A percentile compares a stretch with the other conserved stretches of the same genome.
Conservation (phyloP, 2,888 invertebrate species). For the Acanthopleura granulata region DNA sequence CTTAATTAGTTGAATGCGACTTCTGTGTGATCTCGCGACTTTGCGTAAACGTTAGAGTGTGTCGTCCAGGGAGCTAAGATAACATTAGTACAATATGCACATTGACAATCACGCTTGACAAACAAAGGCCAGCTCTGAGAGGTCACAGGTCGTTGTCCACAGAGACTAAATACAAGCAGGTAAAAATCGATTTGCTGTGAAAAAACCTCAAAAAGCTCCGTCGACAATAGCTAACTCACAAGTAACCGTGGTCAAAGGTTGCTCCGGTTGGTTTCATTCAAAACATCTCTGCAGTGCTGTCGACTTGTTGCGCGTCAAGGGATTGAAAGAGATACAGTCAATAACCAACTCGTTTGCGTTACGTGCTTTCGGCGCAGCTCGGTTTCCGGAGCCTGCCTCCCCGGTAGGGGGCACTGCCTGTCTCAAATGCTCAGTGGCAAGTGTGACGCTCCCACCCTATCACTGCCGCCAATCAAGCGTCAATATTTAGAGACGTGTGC, state of each 20-base stretch:
- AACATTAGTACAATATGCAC: not conserved
- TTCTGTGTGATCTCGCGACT: too few species aligned
- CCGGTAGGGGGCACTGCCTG: not conserved
- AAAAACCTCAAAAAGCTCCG: not conserved
- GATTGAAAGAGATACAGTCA: not conserved
- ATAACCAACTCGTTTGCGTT: not conserved
- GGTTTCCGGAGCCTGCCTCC: not conserved
- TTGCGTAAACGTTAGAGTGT: too few species aligned
- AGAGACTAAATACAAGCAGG: not conserved
- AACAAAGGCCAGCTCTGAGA: not conserved
- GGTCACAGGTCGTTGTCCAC: not conserved
- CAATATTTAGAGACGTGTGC: constrained; percentile 5
- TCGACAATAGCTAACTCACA: not conserved
- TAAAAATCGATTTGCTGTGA: not conserved
- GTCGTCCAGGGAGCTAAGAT: too few species aligned
- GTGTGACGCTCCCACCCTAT: not conserved
- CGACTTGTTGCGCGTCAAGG: not conserved
- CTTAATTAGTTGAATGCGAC: too few species aligned
- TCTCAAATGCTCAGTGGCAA: not conserved
- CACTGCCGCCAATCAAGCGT: not conserved
- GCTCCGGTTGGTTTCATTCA: not conserved
- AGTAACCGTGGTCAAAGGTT: not conserved
- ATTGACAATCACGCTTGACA: not conserved
- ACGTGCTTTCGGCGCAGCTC: not conserved
- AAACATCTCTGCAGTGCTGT: not conserved